Evolutionary conservation across 2,888 invertebrate genomes (phyloP).

Genomic region (Drosophila greeni): DNA sequence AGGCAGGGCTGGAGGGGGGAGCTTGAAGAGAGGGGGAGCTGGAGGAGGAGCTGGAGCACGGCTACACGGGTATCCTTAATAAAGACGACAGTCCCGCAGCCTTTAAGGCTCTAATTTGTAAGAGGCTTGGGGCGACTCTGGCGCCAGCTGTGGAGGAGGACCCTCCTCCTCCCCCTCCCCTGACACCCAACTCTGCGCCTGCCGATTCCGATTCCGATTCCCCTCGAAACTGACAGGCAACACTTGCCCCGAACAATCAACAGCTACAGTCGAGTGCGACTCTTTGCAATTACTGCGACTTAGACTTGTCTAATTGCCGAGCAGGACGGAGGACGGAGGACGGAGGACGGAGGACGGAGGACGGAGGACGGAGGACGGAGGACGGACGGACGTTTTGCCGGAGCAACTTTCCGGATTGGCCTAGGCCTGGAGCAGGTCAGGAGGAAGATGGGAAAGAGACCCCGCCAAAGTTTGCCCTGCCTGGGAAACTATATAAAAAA

Average conservation of each 20-base stretch:
- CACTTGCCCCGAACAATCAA: slow-evolving; percentile 54
- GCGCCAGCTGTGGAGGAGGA: slow-evolving; percentile 26
- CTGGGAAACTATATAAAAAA: slow-evolving; percentile 36
- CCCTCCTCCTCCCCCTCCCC: too few relatives aligned
- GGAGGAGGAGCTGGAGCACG: background rate
- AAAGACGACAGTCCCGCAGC: slow-evolving; percentile 34
- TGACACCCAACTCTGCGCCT: too few relatives aligned
- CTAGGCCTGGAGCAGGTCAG: background rate
- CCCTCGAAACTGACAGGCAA: slow-evolving; percentile 10
- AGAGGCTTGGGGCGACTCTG: slow-evolving; percentile 21
- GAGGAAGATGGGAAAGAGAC: background rate
- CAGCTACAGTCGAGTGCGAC: slow-evolving; percentile 49
- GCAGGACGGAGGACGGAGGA: background rate
- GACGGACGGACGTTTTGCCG: background rate
- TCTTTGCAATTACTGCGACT: slow-evolving; percentile 67
- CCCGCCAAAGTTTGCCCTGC: slow-evolving; percentile 25
- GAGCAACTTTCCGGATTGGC: slow-evolving; percentile 26
- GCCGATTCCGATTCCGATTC: slow-evolving; percentile 4
- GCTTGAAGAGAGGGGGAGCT: too few relatives aligned
- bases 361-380: background rate
- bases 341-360: background rate
- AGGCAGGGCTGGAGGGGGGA: background rate
- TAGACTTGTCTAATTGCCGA: slow-evolving; percentile 67
- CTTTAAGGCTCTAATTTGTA: slow-evolving; percentile 37
- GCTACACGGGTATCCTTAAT: slow-evolving; percentile 26